Evolutionary conservation across 2,113 vertebrate genomes (phyloP).

Genomic region (Apodemus sylvaticus): DNA sequence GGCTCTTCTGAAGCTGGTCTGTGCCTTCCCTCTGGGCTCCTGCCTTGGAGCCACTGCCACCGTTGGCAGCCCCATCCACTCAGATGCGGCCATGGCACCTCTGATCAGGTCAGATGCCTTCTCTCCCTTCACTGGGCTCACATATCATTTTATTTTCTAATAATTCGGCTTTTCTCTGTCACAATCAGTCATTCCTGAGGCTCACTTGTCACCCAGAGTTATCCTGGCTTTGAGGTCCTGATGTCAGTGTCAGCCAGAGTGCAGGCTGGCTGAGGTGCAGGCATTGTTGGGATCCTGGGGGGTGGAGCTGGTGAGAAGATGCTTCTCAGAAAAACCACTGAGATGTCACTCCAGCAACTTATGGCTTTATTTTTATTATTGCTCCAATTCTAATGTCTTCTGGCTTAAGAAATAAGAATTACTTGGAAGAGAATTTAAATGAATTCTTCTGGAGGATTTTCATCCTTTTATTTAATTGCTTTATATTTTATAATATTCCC

Average conservation of each 20-base stretch:
- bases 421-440: neutral
- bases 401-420: slow-evolving; percentile 28
- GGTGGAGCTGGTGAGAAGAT: neutral
- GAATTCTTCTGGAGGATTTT: slow-evolving; percentile 37
- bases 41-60: neutral
- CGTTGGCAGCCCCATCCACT: neutral
- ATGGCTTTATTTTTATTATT: slow-evolving; percentile 22
- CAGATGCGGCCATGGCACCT: neutral
- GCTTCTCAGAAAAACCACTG: neutral
- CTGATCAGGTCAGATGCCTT: neutral
- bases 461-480: slow-evolving; percentile 45
- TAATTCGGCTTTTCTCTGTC: neutral
- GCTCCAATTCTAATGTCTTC: slow-evolving; percentile 6
- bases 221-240: neutral
- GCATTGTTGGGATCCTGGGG: neutral
- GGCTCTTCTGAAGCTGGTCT: neutral
- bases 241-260: neutral
- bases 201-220: neutral
- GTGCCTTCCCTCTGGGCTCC: neutral
- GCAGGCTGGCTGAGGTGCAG: neutral
- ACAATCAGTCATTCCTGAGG: neutral
- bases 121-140: neutral
- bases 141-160: neutral
- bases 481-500: slow-evolving; percentile 53
- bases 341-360: neutral